phyloP scores from a whole-genome alignment of 1,140 invertebrate species.

The Schlechtendalia chinensis region DNA sequence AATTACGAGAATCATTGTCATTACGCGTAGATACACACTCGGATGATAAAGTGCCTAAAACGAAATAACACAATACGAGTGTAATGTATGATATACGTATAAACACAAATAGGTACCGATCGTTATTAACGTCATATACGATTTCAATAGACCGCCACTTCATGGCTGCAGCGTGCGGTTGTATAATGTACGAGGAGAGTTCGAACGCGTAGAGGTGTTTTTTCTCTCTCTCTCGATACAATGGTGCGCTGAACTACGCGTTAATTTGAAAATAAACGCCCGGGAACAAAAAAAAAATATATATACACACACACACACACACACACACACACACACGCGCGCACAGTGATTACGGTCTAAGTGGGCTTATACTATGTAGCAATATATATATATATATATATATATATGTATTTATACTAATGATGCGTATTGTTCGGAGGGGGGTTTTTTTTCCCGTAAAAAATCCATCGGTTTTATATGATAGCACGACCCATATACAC shows the following conservation, averaged over 20 bases:
- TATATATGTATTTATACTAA: too few species aligned
- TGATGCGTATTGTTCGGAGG: background rate
- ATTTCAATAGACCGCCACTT: background rate
- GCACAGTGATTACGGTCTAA: background rate
- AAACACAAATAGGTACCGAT: background rate
- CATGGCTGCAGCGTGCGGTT: background rate
- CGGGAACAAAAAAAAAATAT: background rate
- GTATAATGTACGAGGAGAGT: background rate
- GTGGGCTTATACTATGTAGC: background rate
- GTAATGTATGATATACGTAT: background rate
- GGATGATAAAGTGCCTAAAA: background rate
- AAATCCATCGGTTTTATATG: background rate
- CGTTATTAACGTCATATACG: too few species aligned
- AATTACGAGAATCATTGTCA: background rate
- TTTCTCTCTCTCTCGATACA: background rate
- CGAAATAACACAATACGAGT: background rate
- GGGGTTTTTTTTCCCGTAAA: background rate
- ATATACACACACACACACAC: background rate
- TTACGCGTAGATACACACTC: background rate
- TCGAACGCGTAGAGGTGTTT: background rate
- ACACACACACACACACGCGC: too few species aligned
- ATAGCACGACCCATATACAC: too few species aligned
- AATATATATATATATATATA: too few species aligned
- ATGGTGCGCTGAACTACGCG: background rate
- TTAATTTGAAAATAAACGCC: constrained; percentile 1